Base-by-base conservation (phyloP, 2,888 invertebrate genomes). In the Pyrrhosoma nymphula region DNA sequence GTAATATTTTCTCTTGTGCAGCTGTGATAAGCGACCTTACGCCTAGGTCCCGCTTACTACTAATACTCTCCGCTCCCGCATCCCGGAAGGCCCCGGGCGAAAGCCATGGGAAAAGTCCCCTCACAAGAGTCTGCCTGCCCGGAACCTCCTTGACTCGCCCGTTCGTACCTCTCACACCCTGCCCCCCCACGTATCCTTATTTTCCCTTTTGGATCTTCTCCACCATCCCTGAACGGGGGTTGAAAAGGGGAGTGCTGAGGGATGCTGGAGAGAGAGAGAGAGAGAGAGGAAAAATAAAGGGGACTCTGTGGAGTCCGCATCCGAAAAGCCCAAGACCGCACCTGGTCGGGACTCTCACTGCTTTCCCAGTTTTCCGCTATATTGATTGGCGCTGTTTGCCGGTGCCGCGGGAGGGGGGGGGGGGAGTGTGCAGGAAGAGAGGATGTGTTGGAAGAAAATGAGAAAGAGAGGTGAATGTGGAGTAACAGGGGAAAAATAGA, bases 341-440 rank as follows among this genome's bases (percentile, higher is more conserved):
- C 69, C 93, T 93, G 93, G 93, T 63, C 63, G 69, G 69, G 69
- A 47, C 39, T 63, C 63, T 16, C 60, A 1, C 69, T 69, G 69
- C 63, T 93, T 93, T 69, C 60, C 75, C 69, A 69, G 69, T 75
- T 63, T 93, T 93, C 75, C 93, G 93, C 93, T 16, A 18, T 93
- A 93, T 93, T 93, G 93, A 93, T 93, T 93, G 93, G 93, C 93
- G 93, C 93, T 93, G 93, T 93, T 93, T 69, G 69, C 56, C 75
- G 93, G 89, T 23, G 91, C 20, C 6, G 39, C 14, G 30, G 60
- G 8, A 20, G 26, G 20, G 39, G 26, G 20, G 63, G 18, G 20
- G n/a, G 20, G 91, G 23, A n/a, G n/a, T 30, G n/a, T 14, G 14
- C 69, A n/a, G 93, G 60, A 60, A 89, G 89, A 23, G 82, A 82